Conservation (phyloP, 37 sponge, comb jelly and placozoan species). For the Dysidea cf. avara region DNA sequence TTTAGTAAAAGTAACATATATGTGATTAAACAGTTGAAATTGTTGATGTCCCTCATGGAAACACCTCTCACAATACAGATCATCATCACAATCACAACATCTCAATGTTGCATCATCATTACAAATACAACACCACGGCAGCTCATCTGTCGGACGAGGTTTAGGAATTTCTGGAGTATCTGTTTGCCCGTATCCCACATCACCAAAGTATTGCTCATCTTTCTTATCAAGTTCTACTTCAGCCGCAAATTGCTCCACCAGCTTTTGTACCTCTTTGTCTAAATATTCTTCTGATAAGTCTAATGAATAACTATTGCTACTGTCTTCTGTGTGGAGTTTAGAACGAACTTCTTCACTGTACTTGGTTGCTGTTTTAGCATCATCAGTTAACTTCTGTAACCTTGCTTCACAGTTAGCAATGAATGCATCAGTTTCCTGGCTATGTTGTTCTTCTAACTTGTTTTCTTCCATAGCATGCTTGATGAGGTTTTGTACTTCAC, state of each 20-base stretch:
- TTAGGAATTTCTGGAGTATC: not conserved
- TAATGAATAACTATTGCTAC: no score
- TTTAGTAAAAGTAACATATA: conserved; percentile 38
- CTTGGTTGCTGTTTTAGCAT: not conserved
- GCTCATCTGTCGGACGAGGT: conserved; percentile 42
- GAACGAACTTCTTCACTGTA: no score
- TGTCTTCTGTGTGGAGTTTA: no score
- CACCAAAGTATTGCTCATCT: conserved; percentile 20
- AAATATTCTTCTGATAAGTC: conserved; percentile 1
- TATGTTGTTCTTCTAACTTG: not conserved
- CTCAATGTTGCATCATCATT: conserved; percentile 83
- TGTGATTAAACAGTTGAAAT: conserved; percentile 79
- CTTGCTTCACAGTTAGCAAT: not conserved
- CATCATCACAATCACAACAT: conserved; percentile 87
- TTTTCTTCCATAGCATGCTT: conserved; percentile 10
- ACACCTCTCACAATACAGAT: conserved; percentile 89
- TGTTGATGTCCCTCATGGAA: conserved; percentile 89
- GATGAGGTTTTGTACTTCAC: not conserved
- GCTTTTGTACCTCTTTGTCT: conserved; percentile 52
- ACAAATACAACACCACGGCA: conserved; percentile 97
- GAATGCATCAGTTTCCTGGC: not conserved
- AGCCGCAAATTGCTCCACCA: conserved; percentile 53
- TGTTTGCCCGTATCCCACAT: conserved; percentile 5
- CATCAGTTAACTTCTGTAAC: not conserved
- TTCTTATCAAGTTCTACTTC: conserved; percentile 69